Evolutionary conservation across 1,140 invertebrate genomes (phyloP).

Genomic region (Telenomus remus): DNA sequence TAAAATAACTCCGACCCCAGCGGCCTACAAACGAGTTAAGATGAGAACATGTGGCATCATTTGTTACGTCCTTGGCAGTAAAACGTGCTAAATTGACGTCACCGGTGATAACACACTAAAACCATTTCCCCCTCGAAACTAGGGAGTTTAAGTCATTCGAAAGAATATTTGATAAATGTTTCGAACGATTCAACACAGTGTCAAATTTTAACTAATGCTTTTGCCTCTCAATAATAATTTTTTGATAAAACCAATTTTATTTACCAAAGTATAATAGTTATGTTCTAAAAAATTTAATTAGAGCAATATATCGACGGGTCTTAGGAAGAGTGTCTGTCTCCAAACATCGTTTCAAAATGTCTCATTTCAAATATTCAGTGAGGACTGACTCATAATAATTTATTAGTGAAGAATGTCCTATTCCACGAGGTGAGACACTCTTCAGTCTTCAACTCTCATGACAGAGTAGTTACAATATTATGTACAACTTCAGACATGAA

Average conservation of each 20-base stretch:
- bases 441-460: too few species aligned
- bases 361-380: too few species aligned
- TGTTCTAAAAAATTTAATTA: too few species aligned
- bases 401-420: too few species aligned
- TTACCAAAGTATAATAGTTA: too few species aligned
- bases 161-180: constrained; percentile 47
- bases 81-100: constrained; percentile 54
- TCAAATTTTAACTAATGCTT: neutral
- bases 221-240: neutral
- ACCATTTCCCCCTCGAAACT: constrained; percentile 39
- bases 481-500: constrained; percentile 8
- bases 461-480: too few species aligned
- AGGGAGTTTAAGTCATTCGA: constrained; percentile 38
- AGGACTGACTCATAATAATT: too few species aligned
- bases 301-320: too few species aligned
- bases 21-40: constrained; percentile 61
- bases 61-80: constrained; percentile 65
- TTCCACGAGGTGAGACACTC: too few species aligned
- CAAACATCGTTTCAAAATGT: too few species aligned
- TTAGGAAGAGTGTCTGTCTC: too few species aligned
- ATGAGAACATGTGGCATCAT: constrained; percentile 76
- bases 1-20: constrained; percentile 57
- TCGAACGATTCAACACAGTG: constrained; percentile 21
- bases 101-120: constrained; percentile 24
- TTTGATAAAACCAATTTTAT: too few species aligned